Base-by-base conservation (phyloP, 2,888 invertebrate species). In the Vandiemenella viatica region DNA sequence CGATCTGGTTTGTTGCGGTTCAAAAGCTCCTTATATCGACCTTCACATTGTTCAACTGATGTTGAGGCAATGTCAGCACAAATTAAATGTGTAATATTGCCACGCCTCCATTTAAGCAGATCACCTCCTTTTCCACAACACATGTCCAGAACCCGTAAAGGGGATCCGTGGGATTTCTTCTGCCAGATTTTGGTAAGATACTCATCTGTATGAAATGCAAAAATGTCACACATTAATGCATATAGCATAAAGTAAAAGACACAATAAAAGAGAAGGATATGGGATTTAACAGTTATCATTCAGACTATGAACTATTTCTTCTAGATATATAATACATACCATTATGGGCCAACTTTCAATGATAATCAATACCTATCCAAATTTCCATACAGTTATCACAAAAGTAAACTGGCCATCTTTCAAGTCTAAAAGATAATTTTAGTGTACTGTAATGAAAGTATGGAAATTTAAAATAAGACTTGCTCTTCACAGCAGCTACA, bases 81-180 rank as follows among this genome's bases (percentile, higher is more conserved):
- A 50, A 93, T 80, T 16, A 92, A 71, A 66, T 88, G 84, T 1
- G 78, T 75, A 45, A 93, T 85, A 52, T 76, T 69, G 46, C 77
- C 83, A 63, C 87, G 90, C 52, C 79, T 78, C 91, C 97, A 99
- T 67, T 99, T 99, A n/a, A 86, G 72, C 26, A 98, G 71, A 67
- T 99, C 98, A 2, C 98, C 98, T 17, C 98, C 98, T 73, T 99
- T 99, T 1, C 98, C 98, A 64, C 95, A 95, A 59, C 95, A 92
- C 73, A 98, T 80, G 65, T 98, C 98, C 46, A 96, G 69, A 0
- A 92, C 88, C 50, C 76, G 73, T 22, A 87, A 58, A 1, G 77
- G 73, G 47, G 75, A 72, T n/a, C 81, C 80, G 55, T 78, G 73
- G 10, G 42, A 21, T 59, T 77, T 80, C 4, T 61, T 67, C 55